Evolutionary conservation across 2,113 vertebrate species (phyloP).

Genomic region (Gambusia holbrooki): DNA sequence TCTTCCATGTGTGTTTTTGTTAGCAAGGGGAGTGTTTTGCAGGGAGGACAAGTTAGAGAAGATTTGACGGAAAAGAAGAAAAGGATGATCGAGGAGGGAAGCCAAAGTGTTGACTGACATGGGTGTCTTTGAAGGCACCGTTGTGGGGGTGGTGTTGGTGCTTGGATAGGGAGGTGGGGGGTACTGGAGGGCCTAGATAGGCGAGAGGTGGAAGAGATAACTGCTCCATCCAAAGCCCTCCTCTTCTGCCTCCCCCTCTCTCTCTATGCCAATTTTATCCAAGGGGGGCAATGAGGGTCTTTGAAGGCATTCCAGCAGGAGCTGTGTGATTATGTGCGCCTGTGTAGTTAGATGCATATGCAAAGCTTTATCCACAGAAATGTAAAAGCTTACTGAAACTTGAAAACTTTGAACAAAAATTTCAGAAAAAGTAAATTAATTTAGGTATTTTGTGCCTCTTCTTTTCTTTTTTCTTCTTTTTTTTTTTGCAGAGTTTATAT

Average conservation of each 20-base stretch:
- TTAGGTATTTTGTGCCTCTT: slow-evolving; percentile 6
- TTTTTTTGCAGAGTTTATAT: not conserved
- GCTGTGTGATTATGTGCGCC: slow-evolving; percentile 31
- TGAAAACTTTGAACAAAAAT: slow-evolving; percentile 7
- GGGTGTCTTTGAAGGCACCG: slow-evolving; percentile 71
- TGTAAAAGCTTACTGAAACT: slow-evolving; percentile 5
- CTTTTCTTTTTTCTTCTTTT: slow-evolving; percentile 10
- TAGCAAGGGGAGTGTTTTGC: slow-evolving; percentile 26
- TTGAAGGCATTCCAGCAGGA: slow-evolving; percentile 72
- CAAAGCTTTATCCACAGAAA: slow-evolving; percentile 19
- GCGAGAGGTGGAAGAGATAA: slow-evolving; percentile 62
- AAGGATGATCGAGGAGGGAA: slow-evolving; percentile 23
- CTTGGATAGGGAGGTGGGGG: not conserved
- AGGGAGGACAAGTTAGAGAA: slow-evolving; percentile 33
- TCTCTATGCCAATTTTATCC: slow-evolving; percentile 46
- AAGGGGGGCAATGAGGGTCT: slow-evolving; percentile 55
- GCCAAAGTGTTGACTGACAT: slow-evolving; percentile 52
- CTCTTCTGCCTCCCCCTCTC: slow-evolving; percentile 33
- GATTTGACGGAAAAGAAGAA: slow-evolving; percentile 37
- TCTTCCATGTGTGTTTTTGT: slow-evolving; percentile 37
- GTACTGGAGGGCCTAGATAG: slow-evolving; percentile 29
- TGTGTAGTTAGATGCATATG: slow-evolving; percentile 14
- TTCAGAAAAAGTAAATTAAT: slow-evolving; percentile 29
- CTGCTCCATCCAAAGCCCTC: slow-evolving; percentile 47
- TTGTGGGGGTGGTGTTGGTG: slow-evolving; percentile 19